Base-by-base conservation (phyloP, 2,888 invertebrate species). In the Odiellus spinosus region DNA sequence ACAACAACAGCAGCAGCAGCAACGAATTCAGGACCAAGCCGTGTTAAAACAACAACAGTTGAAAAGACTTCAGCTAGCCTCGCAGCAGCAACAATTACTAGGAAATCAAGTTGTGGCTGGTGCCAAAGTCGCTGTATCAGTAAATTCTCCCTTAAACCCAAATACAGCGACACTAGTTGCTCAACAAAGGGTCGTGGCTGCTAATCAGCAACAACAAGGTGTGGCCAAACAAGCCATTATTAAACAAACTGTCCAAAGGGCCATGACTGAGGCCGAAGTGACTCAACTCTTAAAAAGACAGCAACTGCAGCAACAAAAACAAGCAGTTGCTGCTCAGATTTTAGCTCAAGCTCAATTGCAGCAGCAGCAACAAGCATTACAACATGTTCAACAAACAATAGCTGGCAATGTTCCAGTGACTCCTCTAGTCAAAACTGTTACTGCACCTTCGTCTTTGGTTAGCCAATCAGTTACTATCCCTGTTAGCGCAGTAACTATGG, bases 341-440 rank as follows among this genome's bases (percentile, higher is more conserved):
- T 71, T 76, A 40, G 71, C 79, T 0, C 76, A 76, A 43, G 70
- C 68, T 40, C 61, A 61, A 43, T 57, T 59, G 3, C 58, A 60
- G 39, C 51, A 53, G 17, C 55, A 53, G 6, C 52, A 52, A 19
- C 50, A 50, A 40, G 12, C 71, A 68, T 19, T 58, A 73, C 4
- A 72, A 67, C 51, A 43, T 44, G 68, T 73, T 17, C 73, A 72
- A 56, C 70, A 70, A 3, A 68, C 72, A 1, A 68, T 70, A 3
- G 71, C 73, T 0, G 72, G 71, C 1, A 62, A 61, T 39, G 64
- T 71, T 1, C 72, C 72, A 3, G 74, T 77, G 3, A 74, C 77
- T 1, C 76, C 77, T 0, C 63, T 78, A 44, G 78, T 78, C 1
- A 78, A 78, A 60, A 71, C 77, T 1, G 72, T 73, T 40, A 64